Evolutionary conservation across 2,888 invertebrate genomes (phyloP).

Genomic region (Lochmaea capreae): DNA sequence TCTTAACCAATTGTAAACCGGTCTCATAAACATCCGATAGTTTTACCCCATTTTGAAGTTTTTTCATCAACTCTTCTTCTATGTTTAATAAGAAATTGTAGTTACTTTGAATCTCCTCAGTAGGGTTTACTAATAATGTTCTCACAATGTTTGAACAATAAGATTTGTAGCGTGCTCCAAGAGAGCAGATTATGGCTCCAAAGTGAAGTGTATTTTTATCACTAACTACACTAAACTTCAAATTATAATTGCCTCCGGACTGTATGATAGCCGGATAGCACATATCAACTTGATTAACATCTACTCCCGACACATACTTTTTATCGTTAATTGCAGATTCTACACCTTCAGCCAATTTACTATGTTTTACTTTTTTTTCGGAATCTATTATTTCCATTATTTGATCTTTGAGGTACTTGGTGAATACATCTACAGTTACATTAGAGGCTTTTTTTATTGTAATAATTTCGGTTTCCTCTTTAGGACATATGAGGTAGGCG

Average conservation of each 20-base stretch:
- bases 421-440: constrained; percentile 95
- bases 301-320: constrained; percentile 93
- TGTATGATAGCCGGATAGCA: constrained; percentile 99
- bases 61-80: constrained; percentile 91
- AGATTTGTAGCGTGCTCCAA: constrained; percentile 95
- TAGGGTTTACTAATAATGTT: constrained; percentile 96
- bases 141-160: constrained; percentile 98
- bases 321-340: constrained; percentile 94
- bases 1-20: constrained; percentile 84
- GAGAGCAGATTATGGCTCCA: constrained; percentile 93
- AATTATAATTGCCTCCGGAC: constrained; percentile 89
- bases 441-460: constrained; percentile 92
- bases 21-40: constrained; percentile 89
- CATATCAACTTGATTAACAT: constrained; percentile 91
- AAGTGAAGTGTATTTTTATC: constrained; percentile 96
- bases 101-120: constrained; percentile 80
- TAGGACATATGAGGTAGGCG: constrained; percentile 91
- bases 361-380: constrained; percentile 97
- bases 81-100: constrained; percentile 92
- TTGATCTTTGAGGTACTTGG: constrained; percentile 96
- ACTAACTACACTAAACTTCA: constrained; percentile 96
- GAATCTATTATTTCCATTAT: constrained; percentile 99
- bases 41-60: constrained; percentile 83
- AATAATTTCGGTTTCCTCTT: constrained; percentile 92
- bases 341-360: constrained; percentile 93